Evolutionary conservation across 2,888 invertebrate genomes (phyloP).

Genomic region (Andrena bucephala): DNA sequence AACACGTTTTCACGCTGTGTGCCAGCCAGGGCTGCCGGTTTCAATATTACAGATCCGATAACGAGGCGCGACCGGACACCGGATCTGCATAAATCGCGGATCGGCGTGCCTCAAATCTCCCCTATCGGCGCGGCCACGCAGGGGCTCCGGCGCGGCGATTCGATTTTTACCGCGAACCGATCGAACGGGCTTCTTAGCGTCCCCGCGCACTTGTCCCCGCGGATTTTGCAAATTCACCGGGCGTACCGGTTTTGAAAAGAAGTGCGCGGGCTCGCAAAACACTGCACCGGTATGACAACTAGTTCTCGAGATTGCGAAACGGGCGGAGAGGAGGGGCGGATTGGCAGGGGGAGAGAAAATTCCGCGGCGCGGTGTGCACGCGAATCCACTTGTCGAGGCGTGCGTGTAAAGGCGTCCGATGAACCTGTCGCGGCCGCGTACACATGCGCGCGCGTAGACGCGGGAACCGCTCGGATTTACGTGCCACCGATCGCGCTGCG

Average conservation of each 20-base stretch:
- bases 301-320: constrained; percentile 55
- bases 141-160: background rate
- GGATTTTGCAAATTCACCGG: constrained; percentile 40
- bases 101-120: constrained; percentile 11
- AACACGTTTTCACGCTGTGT: constrained; percentile 13
- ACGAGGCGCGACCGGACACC: constrained; percentile 19
- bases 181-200: constrained; percentile 44
- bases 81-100: constrained; percentile 47
- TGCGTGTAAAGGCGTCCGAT: constrained; percentile 45
- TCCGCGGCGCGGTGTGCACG: constrained; percentile 46
- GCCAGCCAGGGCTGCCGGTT: background rate
- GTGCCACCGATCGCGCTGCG: constrained; percentile 40
- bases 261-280: constrained; percentile 51
- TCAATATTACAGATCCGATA: constrained; percentile 27
- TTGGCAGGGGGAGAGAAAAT: constrained; percentile 47
- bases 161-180: constrained; percentile 46
- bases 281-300: constrained; percentile 68
- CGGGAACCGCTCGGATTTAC: constrained; percentile 55
- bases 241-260: constrained; percentile 57
- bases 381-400: constrained; percentile 55
- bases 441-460: constrained; percentile 15
- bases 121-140: too few species aligned
- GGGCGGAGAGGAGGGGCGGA: background rate
- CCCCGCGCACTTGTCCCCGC: constrained; percentile 16
- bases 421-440: constrained; percentile 63